A percentile compares a stretch with the other conserved stretches of the same genome.
Conservation (phyloP, 1,140 invertebrate genomes). For the Zelostemma sp. region DNA sequence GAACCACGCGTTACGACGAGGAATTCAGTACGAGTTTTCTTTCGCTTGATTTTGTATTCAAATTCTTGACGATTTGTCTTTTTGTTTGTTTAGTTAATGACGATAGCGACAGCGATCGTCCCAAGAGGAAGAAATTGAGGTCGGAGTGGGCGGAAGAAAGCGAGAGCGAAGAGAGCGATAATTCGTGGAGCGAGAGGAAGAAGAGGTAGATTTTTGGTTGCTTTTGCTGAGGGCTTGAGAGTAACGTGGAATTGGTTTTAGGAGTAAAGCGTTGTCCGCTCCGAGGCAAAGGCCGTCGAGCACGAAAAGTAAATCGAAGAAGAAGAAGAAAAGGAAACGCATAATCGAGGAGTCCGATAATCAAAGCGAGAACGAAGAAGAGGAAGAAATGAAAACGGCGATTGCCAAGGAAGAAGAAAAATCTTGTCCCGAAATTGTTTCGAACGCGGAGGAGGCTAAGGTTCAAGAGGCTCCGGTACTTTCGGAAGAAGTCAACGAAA, state of each 20-base stretch:
- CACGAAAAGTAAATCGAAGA: slow-evolving; percentile 66
- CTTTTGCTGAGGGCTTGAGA: background rate
- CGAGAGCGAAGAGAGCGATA: slow-evolving; percentile 74
- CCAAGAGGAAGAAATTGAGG: slow-evolving; percentile 71
- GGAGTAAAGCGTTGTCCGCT: slow-evolving; percentile 55
- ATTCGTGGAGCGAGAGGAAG: slow-evolving; percentile 72
- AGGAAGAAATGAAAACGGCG: slow-evolving; percentile 44
- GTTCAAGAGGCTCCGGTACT: slow-evolving; percentile 12
- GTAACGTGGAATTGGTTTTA: slow-evolving; percentile 15
- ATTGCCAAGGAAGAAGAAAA: slow-evolving; percentile 20
- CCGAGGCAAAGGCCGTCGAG: slow-evolving; percentile 52
- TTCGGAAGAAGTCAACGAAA: slow-evolving; percentile 20
- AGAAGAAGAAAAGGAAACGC: slow-evolving; percentile 70
- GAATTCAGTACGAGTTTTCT: slow-evolving; percentile 68
- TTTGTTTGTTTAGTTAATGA: slow-evolving; percentile 72
- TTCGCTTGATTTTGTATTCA: slow-evolving; percentile 55
- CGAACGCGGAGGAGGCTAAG: slow-evolving; percentile 16
- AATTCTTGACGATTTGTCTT: too few species aligned
- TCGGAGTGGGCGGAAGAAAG: slow-evolving; percentile 71
- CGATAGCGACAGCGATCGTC: slow-evolving; percentile 71
- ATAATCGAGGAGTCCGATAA: slow-evolving; percentile 68
- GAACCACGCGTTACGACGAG: slow-evolving; percentile 72
- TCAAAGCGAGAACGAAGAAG: slow-evolving; percentile 65
- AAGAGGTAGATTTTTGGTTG: slow-evolving; percentile 64
- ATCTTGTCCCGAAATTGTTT: background rate